Conservation (phyloP, 2,797 vertebrate species). For the Sebastes nivosus region DNA sequence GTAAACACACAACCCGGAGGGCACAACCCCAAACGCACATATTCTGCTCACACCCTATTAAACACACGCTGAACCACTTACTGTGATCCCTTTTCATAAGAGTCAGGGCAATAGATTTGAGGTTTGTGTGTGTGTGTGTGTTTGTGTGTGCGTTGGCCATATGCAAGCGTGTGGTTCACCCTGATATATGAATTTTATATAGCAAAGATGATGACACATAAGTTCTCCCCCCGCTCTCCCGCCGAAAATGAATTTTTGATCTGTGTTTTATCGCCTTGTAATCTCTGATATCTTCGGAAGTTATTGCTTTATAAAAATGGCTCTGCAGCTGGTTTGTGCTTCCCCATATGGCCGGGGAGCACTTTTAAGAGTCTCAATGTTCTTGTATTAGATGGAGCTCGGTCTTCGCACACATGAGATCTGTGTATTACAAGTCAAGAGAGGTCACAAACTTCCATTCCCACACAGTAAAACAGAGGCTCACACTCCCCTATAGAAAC, state of each 20-base stretch:
- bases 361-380: constrained; percentile 58
- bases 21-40: constrained; percentile 35
- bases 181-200: constrained; percentile 49
- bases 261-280: constrained; percentile 68
- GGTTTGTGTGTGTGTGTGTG: neutral
- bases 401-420: constrained; percentile 31
- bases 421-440: constrained; percentile 29
- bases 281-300: constrained; percentile 60
- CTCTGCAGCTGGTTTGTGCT: constrained; percentile 59
- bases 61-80: constrained; percentile 56
- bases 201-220: constrained; percentile 65
- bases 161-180: neutral
- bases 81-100: constrained; percentile 46
- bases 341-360: constrained; percentile 46
- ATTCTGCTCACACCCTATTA: constrained; percentile 68
- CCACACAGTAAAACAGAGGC: neutral
- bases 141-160: neutral
- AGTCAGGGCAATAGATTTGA: constrained; percentile 29
- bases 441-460: constrained; percentile 28
- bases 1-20: constrained; percentile 68
- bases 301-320: constrained; percentile 69
- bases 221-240: constrained; percentile 30
- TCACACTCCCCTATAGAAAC: constrained; percentile 1
- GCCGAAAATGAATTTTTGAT: constrained; percentile 67
- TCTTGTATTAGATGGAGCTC: constrained; percentile 36